Percentiles rank a stretch among this genome's conserved stretches.
phyloP scores from a whole-genome alignment of 2,113 vertebrate species.

The Pachycephala philippinensis region DNA sequence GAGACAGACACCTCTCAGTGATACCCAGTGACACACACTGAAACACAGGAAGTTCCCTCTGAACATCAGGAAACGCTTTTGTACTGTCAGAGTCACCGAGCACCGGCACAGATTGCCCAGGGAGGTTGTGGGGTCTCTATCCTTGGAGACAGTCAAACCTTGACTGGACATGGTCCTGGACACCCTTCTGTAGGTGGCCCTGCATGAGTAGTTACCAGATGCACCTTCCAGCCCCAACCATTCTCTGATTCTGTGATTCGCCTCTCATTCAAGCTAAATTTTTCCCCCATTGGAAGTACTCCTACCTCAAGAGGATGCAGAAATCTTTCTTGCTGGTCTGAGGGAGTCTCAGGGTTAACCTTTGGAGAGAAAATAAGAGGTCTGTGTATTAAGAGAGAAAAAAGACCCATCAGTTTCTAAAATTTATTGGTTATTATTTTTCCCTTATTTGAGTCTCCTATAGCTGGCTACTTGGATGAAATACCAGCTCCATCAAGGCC shows the following conservation, averaged over 20 bases:
- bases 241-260: background rate
- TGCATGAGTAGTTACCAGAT: background rate
- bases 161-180: background rate
- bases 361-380: background rate
- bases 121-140: background rate
- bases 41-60: background rate
- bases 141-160: background rate
- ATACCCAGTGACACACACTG: too few species aligned
- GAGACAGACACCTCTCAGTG: background rate
- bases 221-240: background rate
- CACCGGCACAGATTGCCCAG: background rate
- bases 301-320: background rate
- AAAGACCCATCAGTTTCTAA: background rate
- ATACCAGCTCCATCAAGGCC: background rate
- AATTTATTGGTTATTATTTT: background rate
- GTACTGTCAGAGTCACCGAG: rapidly evolving
- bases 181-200: background rate
- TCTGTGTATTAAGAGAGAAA: background rate
- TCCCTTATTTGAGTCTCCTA: background rate
- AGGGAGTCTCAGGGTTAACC: background rate
- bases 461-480: background rate
- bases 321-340: background rate
- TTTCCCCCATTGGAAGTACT: background rate
- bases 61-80: background rate
- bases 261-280: background rate